Evolutionary conservation across 2,113 vertebrate genomes (phyloP).

Genomic region (Laterallus jamaicensis): DNA sequence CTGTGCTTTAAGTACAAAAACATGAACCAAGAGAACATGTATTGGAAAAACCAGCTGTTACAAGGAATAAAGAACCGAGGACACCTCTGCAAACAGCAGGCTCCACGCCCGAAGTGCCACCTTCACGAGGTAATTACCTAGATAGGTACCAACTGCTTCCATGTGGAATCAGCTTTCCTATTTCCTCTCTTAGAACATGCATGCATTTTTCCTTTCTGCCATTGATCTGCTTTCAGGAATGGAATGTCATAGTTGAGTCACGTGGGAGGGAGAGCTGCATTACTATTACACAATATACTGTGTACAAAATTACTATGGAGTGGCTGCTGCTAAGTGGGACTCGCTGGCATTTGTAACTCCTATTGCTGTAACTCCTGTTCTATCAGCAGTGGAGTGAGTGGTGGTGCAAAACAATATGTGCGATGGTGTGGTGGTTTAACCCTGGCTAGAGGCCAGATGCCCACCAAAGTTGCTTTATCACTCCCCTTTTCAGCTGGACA

Average conservation of each 20-base stretch:
- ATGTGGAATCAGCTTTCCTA: neutral
- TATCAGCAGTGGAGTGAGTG: neutral
- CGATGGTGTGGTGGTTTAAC: neutral
- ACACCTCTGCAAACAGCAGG: accelerated
- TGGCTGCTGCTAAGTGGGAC: neutral
- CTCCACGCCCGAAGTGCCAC: no score
- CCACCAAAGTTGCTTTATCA: no score
- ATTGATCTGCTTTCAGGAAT: neutral
- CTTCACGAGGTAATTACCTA: neutral
- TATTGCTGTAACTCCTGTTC: neutral
- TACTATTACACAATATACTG: neutral
- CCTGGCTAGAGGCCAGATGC: no score
- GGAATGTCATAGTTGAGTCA: neutral
- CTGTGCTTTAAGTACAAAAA: neutral
- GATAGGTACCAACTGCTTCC: neutral
- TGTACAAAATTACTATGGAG: neutral
- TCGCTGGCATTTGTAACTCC: neutral
- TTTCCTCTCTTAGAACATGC: neutral
- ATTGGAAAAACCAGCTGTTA: accelerated
- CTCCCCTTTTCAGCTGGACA: no score
- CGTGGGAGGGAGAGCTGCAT: neutral
- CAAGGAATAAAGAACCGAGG: accelerated
- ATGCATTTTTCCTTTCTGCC: neutral
- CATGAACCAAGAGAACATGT: neutral
- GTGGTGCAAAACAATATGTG: accelerated